Conservation (phyloP, 2,888 invertebrate genomes). For the Melieria crassipennis region DNA sequence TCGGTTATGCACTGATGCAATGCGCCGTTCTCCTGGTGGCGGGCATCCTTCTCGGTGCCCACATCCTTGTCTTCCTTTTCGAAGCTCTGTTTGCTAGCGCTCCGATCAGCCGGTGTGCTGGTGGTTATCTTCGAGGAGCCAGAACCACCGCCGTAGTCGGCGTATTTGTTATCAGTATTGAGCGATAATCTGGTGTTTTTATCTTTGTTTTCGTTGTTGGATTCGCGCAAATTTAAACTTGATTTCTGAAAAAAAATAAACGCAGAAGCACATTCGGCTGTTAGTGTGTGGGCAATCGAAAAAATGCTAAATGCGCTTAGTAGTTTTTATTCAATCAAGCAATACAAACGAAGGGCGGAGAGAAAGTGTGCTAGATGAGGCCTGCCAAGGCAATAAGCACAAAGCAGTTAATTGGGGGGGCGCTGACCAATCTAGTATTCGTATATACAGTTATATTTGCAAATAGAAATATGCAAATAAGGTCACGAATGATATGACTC, state of each 20-base stretch:
- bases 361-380: no score
- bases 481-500: no score
- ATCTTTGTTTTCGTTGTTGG: slow-evolving; percentile 52
- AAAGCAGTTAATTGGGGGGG: no score
- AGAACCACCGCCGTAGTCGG: slow-evolving; percentile 33
- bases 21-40: slow-evolving; percentile 61
- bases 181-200: slow-evolving; percentile 54
- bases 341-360: no score
- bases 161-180: slow-evolving; percentile 59
- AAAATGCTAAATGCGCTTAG: no score
- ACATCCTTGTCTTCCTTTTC: slow-evolving; percentile 62
- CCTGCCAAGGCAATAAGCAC: no score
- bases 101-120: slow-evolving; percentile 33
- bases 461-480: no score
- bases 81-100: slow-evolving; percentile 46
- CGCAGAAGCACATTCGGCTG: no score
- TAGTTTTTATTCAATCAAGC: no score
- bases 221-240: slow-evolving; percentile 59
- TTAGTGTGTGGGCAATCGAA: no score
- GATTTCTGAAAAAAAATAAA: slow-evolving; percentile 52
- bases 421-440: no score
- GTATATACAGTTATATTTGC: no score
- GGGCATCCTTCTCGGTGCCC: slow-evolving; percentile 60
- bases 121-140: slow-evolving; percentile 35
- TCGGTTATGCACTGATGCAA: slow-evolving; percentile 76